Evolutionary conservation across 2,113 vertebrate genomes (phyloP), one percentile per base, ranked within the genome.

Genomic region (Girardinichthys multiradiatus): DNA sequence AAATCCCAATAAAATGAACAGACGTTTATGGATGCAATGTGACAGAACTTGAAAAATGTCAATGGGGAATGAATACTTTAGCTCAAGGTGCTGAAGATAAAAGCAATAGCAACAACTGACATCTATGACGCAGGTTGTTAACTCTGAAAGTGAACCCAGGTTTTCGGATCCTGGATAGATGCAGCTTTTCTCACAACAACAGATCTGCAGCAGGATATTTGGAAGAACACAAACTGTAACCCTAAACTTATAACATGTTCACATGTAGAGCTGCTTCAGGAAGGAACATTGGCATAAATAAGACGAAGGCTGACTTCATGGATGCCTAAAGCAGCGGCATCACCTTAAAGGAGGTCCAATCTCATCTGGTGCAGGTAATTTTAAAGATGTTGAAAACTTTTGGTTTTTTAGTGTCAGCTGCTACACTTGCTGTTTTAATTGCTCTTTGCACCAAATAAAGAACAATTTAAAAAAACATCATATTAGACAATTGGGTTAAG

Each of bases 371-470:
- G 42, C 42, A 45, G 42, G 42, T 45, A 19, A 45, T 54, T 54
- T 24, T 24, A 3, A 54, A 54, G 21, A 24, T n/a, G 19, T 54
- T 21, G 48, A 8, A 54, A 54, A 24, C 17, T 54, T 54, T 54
- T 54, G 2, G 8, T 54, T 54, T 54, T 54, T 54, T 24, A 10
- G 3, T 45, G 21, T n/a, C 31, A n/a, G 61, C 12, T 63, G 33
- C 12, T 26, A 63, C 61, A 37, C 31, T 63, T 21, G 21, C 24
- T 63, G 21, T 37, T 63, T 37, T 63, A 37, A n/a, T 42, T 64
- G 61, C 61, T 63, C 31, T 63, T 63, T 35, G 62, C 62, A 64
- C 35, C 62, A 42, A 17, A 17, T 42, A n/a, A 26, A 64, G 33
- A 63, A 37, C 31, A 64, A 64, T 10, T 24, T 24, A 33, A 24